Evolutionary conservation across 2,888 invertebrate genomes (phyloP), one percentile per base, ranked within the genome.

Genomic region (Macaria liturata): DNA sequence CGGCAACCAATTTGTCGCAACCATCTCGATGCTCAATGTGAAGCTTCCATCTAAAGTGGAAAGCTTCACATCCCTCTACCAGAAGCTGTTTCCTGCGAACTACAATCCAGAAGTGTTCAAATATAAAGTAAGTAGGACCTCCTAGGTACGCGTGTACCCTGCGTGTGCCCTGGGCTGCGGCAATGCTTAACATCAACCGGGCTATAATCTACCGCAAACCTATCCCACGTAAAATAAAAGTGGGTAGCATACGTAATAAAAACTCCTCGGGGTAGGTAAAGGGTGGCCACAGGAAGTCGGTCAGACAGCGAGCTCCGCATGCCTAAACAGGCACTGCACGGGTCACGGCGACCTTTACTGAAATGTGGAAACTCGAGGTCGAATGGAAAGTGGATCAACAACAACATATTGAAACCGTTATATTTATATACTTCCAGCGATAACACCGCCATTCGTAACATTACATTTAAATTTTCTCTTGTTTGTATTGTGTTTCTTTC

Each of bases 261-360:
- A 20, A 20, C 20, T 20, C 20, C 30, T 40, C 9, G n/a, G 50
- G 56, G 43, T 47, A 8, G 45, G 46, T 50, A 50, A 45, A 49
- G 59, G 56, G 46, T 57, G 50, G 43, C 8, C 62, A 62, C 71
- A 69, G 75, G 74, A 75, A 72, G 68, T 66, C 59, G 49, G 42
- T 67, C 72, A 75, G 75, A 75, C 75, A 59, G 65, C 57, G 43
- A 56, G 59, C 69, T 69, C 59, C 49, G 73, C 73, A 74, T 74
- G 65, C 52, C 59, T 68, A 74, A 75, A 70, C 58, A 54, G 57
- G 62, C 52, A 62, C 60, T 54, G 65, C 61, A 64, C 62, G 53
- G 57, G 61, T 59, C 62, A 45, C 9, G 3, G 32, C 61, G 54
- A 63, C 65, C 62, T 65, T 59, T 57, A 34, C 37, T 40, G 51